Base-by-base conservation (phyloP, 2,113 vertebrate genomes). In the Nansenia antarctica region DNA sequence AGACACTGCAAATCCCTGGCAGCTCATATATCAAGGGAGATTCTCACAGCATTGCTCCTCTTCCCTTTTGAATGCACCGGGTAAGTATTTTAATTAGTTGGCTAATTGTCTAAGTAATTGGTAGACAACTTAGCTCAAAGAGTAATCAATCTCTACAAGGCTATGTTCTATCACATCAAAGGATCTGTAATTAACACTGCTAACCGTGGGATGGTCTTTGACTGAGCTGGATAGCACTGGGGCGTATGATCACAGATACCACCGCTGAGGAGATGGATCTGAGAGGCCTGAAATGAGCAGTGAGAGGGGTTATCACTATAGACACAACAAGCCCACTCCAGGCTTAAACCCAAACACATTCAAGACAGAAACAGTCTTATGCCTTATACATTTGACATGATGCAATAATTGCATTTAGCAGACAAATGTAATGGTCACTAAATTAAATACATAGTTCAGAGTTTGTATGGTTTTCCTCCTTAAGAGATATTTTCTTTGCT, bases 61-160 rank as follows among this genome's bases (percentile, higher is more conserved):
- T 93, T 93, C 94, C 94, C 93, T 93, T 96, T 95, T 93, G 94
- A 94, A 95, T 93, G 94, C 93, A 87, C 91, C 94, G 94, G 95
- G 93, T 97, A 95, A 98, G 95, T 98, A 96, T 99, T 92, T 98
- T 98, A 99, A 99, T 99, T 98, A 99, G 95, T 96, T 94, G 94
- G 95, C 94, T 98, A 99, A 99, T 98, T 99, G 97, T 96, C 96
- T 98, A 96, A 96, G 96, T 99, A 99, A 99, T 98, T 98, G 95
- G 96, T 94, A 98, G 96, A 95, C 96, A 94, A 96, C 94, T 97
- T 94, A 89, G 94, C 95, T 96, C 95, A 96, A 96, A 95, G 94
- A 96, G 96, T 97, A 98, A 98, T 98, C 96, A 97, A 96, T 98
- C 93, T 98, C 94, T 96, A 94, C 94, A 96, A 94, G 94, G 93